phyloP scores from a whole-genome alignment of 2,797 vertebrate genomes.

The Pangasius larnaudii region DNA sequence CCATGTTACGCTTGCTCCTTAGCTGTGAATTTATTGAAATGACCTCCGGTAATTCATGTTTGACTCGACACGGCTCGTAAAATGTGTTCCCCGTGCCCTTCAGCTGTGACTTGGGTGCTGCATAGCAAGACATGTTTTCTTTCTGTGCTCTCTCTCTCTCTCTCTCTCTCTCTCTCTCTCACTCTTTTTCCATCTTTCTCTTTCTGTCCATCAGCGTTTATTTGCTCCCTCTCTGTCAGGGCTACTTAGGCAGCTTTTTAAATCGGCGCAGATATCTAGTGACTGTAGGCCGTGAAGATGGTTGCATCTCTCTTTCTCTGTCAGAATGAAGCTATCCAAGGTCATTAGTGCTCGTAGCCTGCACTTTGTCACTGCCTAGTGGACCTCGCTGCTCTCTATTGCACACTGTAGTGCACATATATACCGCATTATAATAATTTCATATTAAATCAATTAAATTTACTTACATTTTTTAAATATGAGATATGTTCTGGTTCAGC shows the following conservation, averaged over 20 bases:
- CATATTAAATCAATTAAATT: too few species aligned
- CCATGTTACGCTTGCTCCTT: background rate
- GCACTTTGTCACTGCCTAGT: background rate
- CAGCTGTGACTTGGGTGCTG: conserved; percentile 1
- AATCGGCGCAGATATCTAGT: conserved; percentile 3
- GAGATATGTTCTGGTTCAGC: too few species aligned
- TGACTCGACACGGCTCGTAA: background rate
- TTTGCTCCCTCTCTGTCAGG: background rate
- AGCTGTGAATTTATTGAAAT: conserved; percentile 17
- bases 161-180: background rate
- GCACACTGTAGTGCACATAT: background rate
- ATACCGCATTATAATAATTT: background rate
- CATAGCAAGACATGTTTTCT: background rate
- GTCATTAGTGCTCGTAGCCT: conserved; percentile 30
- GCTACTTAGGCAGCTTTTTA: background rate
- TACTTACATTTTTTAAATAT: too few species aligned
- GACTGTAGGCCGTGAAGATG: background rate
- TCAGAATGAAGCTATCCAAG: conserved; percentile 28
- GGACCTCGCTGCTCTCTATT: background rate
- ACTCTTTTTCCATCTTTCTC: background rate
- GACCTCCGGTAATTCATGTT: conserved; percentile 11
- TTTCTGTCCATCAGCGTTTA: conserved; percentile 9
- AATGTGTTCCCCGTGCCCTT: conserved; percentile 4
- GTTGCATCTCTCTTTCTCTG: conserved; percentile 16
- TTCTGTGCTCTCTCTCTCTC: background rate